phyloP scores from a whole-genome alignment of 2,888 invertebrate species.

The Chouioia cunea region DNA sequence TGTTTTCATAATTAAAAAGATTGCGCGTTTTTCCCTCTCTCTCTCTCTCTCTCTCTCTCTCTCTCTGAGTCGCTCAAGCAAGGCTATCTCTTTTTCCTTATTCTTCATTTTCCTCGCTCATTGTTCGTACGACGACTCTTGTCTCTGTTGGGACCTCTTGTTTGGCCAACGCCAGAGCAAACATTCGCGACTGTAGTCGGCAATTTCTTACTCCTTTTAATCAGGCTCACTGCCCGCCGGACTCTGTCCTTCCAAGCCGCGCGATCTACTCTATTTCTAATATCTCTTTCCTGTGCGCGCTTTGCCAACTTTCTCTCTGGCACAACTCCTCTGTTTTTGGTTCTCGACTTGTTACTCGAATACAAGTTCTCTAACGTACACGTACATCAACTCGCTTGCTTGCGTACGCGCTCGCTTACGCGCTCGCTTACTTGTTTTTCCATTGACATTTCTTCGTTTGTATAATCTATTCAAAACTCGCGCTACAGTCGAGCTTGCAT shows the following conservation, averaged over 20 bases:
- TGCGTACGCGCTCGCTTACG: too few relatives aligned
- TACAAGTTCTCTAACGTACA: too few relatives aligned
- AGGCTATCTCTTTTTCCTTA: neutral
- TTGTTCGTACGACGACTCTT: slow-evolving; percentile 23
- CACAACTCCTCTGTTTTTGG: neutral
- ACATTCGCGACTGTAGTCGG: neutral
- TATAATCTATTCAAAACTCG: too few relatives aligned
- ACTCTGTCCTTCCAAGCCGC: neutral
- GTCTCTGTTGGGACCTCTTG: neutral
- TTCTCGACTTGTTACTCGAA: neutral
- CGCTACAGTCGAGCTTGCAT: too few relatives aligned
- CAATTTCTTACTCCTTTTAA: slow-evolving; percentile 25
- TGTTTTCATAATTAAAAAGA: slow-evolving; percentile 70
- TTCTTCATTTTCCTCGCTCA: slow-evolving; percentile 32
- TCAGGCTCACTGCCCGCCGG: slow-evolving; percentile 23
- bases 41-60: slow-evolving; percentile 50
- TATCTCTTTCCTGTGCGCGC: slow-evolving; percentile 3
- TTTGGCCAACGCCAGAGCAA: neutral
- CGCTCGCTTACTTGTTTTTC: too few relatives aligned
- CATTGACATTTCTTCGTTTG: neutral
- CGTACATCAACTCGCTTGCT: too few relatives aligned
- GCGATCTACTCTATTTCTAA: too few relatives aligned
- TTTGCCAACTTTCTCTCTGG: neutral
- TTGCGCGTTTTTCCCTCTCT: slow-evolving; percentile 62
- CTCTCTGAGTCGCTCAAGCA: slow-evolving; percentile 35